Evolutionary conservation across 2,113 vertebrate species (phyloP).

Genomic region (Muntiacus reevesi): DNA sequence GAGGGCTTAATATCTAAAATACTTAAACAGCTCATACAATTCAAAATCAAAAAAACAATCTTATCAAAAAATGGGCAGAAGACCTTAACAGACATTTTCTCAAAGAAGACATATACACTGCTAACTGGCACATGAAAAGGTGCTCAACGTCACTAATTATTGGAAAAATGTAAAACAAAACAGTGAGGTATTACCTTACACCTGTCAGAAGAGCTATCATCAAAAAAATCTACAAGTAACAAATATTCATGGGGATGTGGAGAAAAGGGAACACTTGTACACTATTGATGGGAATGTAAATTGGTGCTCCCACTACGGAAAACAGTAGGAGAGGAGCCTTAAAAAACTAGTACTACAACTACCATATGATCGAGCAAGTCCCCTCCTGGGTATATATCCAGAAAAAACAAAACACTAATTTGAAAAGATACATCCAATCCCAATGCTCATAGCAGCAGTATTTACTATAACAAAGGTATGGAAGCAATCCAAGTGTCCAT

Average conservation of each 20-base stretch:
- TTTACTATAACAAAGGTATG: neutral
- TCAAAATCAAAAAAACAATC: neutral
- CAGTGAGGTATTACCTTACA: neutral
- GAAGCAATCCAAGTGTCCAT: neutral
- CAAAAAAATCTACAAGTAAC: neutral
- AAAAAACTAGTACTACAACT: neutral
- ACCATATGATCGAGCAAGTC: neutral
- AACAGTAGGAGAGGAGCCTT: neutral
- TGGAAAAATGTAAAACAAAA: neutral
- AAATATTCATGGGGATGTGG: neutral
- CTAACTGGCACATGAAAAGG: neutral
- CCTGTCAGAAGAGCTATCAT: neutral
- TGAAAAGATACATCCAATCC: neutral
- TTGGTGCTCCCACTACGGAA: neutral
- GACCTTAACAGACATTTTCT: neutral
- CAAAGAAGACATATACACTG: neutral
- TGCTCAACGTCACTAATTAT: neutral
- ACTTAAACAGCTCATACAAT: neutral
- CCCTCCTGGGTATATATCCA: neutral
- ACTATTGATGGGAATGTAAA: neutral
- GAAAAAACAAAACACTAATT: neutral
- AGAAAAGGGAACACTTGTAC: neutral
- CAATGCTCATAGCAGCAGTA: neutral
- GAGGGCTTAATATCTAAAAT: neutral
- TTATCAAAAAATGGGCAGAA: neutral